Evolutionary conservation across 1,140 invertebrate species (phyloP).

Genomic region (Ceratina japonica): DNA sequence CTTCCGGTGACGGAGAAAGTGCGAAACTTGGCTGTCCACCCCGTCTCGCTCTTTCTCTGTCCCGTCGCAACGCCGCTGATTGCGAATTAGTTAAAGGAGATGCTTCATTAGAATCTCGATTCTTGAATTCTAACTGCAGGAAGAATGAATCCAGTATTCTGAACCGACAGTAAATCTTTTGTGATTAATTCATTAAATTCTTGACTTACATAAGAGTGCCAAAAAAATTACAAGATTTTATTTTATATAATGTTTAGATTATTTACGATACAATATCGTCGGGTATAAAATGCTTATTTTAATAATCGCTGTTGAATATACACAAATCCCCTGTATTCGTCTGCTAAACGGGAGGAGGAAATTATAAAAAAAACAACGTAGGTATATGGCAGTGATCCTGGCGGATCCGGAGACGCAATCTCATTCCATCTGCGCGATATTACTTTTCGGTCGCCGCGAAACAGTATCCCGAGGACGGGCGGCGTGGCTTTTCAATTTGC

Average conservation of each 20-base stretch:
- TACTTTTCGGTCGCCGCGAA: slow-evolving; percentile 53
- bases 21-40: slow-evolving; percentile 68
- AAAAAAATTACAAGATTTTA: no score
- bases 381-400: neutral
- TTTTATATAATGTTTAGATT: no score
- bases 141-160: no score
- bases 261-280: no score
- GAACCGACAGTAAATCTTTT: no score
- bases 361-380: slow-evolving; percentile 34
- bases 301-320: neutral
- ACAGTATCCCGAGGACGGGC: slow-evolving; percentile 46
- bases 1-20: slow-evolving; percentile 63
- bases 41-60: slow-evolving; percentile 17
- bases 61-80: slow-evolving; percentile 68
- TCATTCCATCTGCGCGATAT: slow-evolving; percentile 51
- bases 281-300: neutral
- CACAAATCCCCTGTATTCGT: neutral
- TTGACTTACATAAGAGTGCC: no score
- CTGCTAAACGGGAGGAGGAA: slow-evolving; percentile 3
- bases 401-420: slow-evolving; percentile 29
- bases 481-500: slow-evolving; percentile 72
- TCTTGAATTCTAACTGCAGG: slow-evolving; percentile 24
- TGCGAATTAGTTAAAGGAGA: slow-evolving; percentile 79
- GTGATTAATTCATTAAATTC: no score
- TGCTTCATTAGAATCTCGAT: slow-evolving; percentile 74